These are phyloP conservation scores for Schizotus pectinicornis DNA, from an alignment of 2,888 invertebrate genomes.

Conservation along the genomic window DNA sequence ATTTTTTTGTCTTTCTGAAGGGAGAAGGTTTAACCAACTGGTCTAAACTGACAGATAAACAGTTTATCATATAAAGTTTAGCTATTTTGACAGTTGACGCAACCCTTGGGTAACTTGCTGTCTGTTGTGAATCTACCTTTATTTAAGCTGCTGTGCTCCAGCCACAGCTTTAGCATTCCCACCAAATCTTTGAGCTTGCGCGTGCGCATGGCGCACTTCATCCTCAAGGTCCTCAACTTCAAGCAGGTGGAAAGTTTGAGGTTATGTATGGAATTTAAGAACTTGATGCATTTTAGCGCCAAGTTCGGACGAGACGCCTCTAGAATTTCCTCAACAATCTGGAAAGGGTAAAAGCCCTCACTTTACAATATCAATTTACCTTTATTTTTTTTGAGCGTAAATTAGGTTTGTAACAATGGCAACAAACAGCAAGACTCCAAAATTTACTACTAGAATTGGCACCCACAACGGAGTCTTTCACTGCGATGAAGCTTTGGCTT, in stretches of 20 bases:
- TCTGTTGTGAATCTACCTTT: too few species aligned
- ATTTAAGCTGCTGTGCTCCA: too few species aligned
- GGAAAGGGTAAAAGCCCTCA: constrained; percentile 35
- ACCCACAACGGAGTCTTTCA: constrained; percentile 88
- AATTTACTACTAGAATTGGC: constrained; percentile 64
- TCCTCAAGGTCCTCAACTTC: not conserved
- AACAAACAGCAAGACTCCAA: constrained; percentile 47
- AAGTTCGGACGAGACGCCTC: constrained; percentile 22
- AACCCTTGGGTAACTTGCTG: too few species aligned
- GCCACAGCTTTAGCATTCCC: too few species aligned
- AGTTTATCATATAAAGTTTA: too few species aligned
- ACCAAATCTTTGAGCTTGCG: not conserved
- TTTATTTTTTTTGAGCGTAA: not conserved
- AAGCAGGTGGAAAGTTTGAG: constrained; percentile 6
- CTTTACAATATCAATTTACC: not conserved
- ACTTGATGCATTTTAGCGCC: constrained; percentile 16
- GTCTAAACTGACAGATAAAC: too few species aligned
- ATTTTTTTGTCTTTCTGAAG: too few species aligned
- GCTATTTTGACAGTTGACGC: too few species aligned
- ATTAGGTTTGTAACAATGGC: constrained; percentile 48
- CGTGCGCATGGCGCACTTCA: constrained; percentile 6
- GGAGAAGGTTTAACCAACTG: too few species aligned
- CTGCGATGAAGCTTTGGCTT: constrained; percentile 95
- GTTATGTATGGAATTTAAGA: constrained; percentile 21
- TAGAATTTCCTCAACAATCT: constrained; percentile 24